phyloP scores from a whole-genome alignment of 2,888 invertebrate species.

The Geotrupes spiniger region DNA sequence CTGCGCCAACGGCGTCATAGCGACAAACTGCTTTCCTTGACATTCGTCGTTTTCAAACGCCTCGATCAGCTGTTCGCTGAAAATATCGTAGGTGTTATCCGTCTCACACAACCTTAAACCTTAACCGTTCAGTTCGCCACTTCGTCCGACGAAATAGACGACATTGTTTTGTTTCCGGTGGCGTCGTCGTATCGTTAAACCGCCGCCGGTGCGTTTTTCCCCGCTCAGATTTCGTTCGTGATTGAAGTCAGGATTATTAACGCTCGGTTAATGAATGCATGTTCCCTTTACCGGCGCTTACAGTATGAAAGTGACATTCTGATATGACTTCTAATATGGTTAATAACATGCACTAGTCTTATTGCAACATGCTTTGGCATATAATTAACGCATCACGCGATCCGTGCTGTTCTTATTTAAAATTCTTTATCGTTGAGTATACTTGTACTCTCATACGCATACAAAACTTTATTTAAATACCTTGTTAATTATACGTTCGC shows the following conservation, averaged over 20 bases:
- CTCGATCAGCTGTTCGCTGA: constrained; percentile 31
- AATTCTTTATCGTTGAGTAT: constrained; percentile 11
- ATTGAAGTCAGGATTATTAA: constrained; percentile 7
- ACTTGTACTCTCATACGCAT: constrained; percentile 1
- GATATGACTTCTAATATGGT: constrained; percentile 22
- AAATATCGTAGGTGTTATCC: constrained; percentile 29
- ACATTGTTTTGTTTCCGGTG: background rate
- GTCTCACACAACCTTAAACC: constrained; percentile 18
- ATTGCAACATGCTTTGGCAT: constrained; percentile 28
- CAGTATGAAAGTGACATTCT: constrained; percentile 23
- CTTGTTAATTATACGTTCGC: constrained; percentile 2
- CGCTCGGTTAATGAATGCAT: constrained; percentile 11
- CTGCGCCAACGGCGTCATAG: too few relatives aligned
- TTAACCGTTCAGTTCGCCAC: constrained; percentile 15
- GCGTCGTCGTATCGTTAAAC: background rate
- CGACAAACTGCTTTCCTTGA: too few relatives aligned
- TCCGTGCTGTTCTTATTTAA: constrained; percentile 15
- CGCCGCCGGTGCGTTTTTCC: too few relatives aligned
- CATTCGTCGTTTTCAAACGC: constrained; percentile 30
- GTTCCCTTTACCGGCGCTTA: constrained; percentile 19
- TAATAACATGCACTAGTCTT: constrained; percentile 29
- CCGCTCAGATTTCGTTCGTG: constrained; percentile 3
- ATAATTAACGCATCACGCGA: constrained; percentile 35
- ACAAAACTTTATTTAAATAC: background rate
- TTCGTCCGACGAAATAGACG: constrained; percentile 10